Percentiles rank a stretch among this genome's conserved stretches.
phyloP scores from a whole-genome alignment of 2,888 invertebrate species.

The Drosophila paranaensis region DNA sequence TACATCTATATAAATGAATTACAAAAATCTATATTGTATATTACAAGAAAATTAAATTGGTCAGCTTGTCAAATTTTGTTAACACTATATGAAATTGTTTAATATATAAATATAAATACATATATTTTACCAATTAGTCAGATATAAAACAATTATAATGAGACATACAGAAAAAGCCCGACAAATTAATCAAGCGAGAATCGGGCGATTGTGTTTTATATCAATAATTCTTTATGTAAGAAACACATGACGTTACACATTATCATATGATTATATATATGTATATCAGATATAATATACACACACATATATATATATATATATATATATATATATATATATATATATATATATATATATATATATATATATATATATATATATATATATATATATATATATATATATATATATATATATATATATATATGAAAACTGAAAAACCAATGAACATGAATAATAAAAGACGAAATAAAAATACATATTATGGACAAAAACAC shows the following conservation, averaged over 20 bases:
- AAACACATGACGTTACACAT: constrained; percentile 61
- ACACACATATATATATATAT: too few relatives aligned
- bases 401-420: constrained; percentile 53
- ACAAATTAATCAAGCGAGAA: constrained; percentile 53
- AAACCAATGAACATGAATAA: constrained; percentile 61
- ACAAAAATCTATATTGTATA: constrained; percentile 60
- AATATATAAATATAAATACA: constrained; percentile 50
- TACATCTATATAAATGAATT: constrained; percentile 52
- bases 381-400: constrained; percentile 49
- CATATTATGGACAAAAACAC: constrained; percentile 33
- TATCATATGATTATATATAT: constrained; percentile 53
- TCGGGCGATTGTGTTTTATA: constrained; percentile 59
- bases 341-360: constrained; percentile 46
- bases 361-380: constrained; percentile 49
- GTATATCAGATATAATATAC: constrained; percentile 49
- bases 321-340: constrained; percentile 52
- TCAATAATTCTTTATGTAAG: constrained; percentile 55
- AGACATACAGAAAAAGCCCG: constrained; percentile 28
- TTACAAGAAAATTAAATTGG: constrained; percentile 57
- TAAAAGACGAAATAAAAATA: constrained; percentile 58
- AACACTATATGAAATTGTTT: constrained; percentile 69
- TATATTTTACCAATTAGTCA: constrained; percentile 69
- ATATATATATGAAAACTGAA: constrained; percentile 51
- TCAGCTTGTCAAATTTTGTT: constrained; percentile 76
- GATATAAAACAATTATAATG: constrained; percentile 64